Percentiles rank a stretch among this genome's conserved stretches.
Conservation (phyloP, 2,888 invertebrate genomes). For the Kuschelorhynchus macadamiae region DNA sequence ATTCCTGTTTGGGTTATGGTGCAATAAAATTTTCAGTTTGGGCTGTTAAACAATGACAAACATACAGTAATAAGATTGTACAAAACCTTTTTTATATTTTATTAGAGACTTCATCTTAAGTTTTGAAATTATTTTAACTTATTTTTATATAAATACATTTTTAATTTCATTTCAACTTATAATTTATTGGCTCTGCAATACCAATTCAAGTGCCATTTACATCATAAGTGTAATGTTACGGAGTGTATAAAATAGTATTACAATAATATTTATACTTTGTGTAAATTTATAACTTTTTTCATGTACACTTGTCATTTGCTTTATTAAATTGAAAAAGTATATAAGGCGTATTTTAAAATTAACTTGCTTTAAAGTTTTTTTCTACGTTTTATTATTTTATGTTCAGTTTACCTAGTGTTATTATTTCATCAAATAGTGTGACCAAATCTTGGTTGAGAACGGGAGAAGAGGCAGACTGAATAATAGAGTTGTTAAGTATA, state of each 20-base stretch:
- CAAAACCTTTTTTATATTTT: conserved; percentile 21
- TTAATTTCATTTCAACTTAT: conserved; percentile 23
- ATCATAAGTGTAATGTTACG: conserved; percentile 55
- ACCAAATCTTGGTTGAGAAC: too few relatives aligned
- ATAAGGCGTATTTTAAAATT: too few relatives aligned
- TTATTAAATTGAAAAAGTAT: conserved; percentile 55
- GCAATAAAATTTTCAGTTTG: conserved; percentile 54
- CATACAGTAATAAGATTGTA: conserved; percentile 27
- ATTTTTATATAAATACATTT: conserved; percentile 42
- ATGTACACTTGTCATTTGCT: conserved; percentile 58
- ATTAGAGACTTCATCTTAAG: conserved; percentile 23
- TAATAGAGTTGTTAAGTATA: too few relatives aligned
- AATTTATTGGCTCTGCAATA: conserved; percentile 58
- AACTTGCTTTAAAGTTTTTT: too few relatives aligned
- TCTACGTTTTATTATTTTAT: too few relatives aligned
- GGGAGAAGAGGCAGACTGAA: too few relatives aligned
- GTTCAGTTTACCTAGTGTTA: too few relatives aligned
- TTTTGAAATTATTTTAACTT: conserved; percentile 29
- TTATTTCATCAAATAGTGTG: too few relatives aligned
- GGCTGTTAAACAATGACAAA: conserved; percentile 34
- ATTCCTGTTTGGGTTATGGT: conserved; percentile 55
- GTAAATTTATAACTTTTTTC: conserved; percentile 57
- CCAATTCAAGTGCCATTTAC: conserved; percentile 62
- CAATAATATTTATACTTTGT: conserved; percentile 56
- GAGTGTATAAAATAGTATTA: conserved; percentile 55